Percentiles rank a stretch among this genome's conserved stretches.
Evolutionary conservation across 2,797 vertebrate species (phyloP).

Genomic region (Meriones psammophilus): DNA sequence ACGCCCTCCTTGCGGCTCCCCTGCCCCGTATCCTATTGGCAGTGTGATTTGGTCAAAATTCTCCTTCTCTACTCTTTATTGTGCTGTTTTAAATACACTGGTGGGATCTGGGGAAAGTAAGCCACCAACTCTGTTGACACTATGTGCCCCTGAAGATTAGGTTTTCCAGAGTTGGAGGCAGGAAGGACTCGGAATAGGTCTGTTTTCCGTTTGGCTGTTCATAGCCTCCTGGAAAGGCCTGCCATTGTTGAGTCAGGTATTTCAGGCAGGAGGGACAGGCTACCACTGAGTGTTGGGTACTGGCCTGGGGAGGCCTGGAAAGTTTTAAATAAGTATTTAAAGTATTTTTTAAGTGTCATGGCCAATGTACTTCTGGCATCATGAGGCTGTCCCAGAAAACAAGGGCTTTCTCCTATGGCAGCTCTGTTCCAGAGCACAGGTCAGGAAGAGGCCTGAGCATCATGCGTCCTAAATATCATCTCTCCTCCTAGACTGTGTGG

Average conservation of each 20-base stretch:
- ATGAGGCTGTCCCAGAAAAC: neutral
- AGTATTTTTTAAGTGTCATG: neutral
- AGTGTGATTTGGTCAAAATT: neutral
- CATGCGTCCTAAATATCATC: constrained; percentile 4
- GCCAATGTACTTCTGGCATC: neutral
- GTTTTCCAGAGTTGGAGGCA: neutral
- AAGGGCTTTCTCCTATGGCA: neutral
- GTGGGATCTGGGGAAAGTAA: neutral
- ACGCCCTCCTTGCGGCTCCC: neutral
- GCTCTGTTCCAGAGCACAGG: neutral
- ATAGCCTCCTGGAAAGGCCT: neutral
- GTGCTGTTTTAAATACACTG: neutral
- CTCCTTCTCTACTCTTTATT: neutral
- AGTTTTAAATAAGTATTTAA: neutral
- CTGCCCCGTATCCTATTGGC: constrained; percentile 35
- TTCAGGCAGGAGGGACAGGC: neutral
- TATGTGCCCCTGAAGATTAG: neutral
- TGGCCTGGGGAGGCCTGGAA: neutral
- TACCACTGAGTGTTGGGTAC: neutral
- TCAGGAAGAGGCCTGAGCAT: no score
- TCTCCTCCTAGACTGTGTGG: neutral
- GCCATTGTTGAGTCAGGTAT: neutral
- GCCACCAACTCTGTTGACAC: neutral
- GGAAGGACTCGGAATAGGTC: neutral
- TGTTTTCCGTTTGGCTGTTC: neutral